Conservation (phyloP, 1,140 invertebrate species). For the Fopius arisanus region DNA sequence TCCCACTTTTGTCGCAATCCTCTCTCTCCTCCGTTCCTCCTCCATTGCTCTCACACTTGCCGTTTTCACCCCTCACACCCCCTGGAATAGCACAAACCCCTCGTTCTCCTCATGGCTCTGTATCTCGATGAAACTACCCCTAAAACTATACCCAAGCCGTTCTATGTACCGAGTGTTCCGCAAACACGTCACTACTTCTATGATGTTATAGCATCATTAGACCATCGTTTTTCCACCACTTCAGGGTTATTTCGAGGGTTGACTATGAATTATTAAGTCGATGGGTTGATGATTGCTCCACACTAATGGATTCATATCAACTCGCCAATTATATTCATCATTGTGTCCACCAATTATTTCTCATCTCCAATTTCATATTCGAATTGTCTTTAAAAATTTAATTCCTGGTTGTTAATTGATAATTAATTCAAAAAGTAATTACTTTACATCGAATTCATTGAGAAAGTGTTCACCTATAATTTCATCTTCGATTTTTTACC, state of each 20-base stretch:
- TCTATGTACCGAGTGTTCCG: slow-evolving; percentile 50
- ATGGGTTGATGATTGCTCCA: not conserved
- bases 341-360: too few species aligned
- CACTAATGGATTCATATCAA: too few species aligned
- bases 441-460: too few species aligned
- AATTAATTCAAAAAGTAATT: too few species aligned
- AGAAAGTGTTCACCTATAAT: too few species aligned
- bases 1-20: slow-evolving; percentile 24
- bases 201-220: slow-evolving; percentile 28
- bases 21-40: slow-evolving; percentile 8
- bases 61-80: slow-evolving; percentile 20
- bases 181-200: slow-evolving; percentile 36
- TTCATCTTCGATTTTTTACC: slow-evolving; percentile 15
- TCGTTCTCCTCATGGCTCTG: slow-evolving; percentile 38
- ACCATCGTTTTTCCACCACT: slow-evolving; percentile 16
- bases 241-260: not conserved
- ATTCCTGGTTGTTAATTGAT: not conserved
- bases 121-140: slow-evolving; percentile 53
- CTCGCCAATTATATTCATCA: too few species aligned
- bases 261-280: slow-evolving; percentile 18
- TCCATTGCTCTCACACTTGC: slow-evolving; percentile 23
- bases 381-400: too few species aligned
- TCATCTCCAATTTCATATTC: too few species aligned
- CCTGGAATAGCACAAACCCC: slow-evolving; percentile 58
- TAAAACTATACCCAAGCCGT: slow-evolving; percentile 60